These are phyloP conservation scores for Caenorhabditis sp. DNA, from an alignment of 2,888 invertebrate genomes.

Conservation along the genomic window DNA sequence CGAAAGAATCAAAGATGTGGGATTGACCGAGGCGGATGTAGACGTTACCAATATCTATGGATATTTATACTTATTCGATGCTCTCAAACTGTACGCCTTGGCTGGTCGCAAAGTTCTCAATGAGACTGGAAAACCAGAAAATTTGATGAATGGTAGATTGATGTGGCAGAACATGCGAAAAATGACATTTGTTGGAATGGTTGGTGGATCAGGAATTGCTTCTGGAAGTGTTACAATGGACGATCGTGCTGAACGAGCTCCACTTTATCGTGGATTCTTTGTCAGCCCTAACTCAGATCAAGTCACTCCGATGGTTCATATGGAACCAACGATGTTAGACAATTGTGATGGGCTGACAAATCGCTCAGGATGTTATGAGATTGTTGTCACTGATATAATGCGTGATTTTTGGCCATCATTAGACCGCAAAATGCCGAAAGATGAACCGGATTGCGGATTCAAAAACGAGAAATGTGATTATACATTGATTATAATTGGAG, in stretches of 20 bases:
- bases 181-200: constrained; percentile 59
- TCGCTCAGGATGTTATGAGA: constrained; percentile 56
- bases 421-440: constrained; percentile 51
- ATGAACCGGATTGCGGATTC: constrained; percentile 67
- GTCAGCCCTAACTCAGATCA: constrained; percentile 51
- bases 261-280: constrained; percentile 55
- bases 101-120: constrained; percentile 61
- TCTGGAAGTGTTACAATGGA: constrained; percentile 53
- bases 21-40: constrained; percentile 49
- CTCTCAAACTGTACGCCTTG: constrained; percentile 59
- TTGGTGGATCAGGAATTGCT: constrained; percentile 48
- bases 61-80: constrained; percentile 56
- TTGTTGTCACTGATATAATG: constrained; percentile 58
- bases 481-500: constrained; percentile 56
- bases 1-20: constrained; percentile 51
- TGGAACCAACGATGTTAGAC: constrained; percentile 57
- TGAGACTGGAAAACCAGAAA: constrained; percentile 52
- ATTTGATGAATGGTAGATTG: constrained; percentile 57
- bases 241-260: constrained; percentile 53
- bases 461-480: constrained; percentile 57
- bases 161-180: constrained; percentile 67
- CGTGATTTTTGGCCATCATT: constrained; percentile 56
- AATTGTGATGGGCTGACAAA: constrained; percentile 56
- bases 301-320: constrained; percentile 56
- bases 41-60: constrained; percentile 57